Evolutionary conservation across 1,140 invertebrate species (phyloP).

Genomic region (Aphelenchoides besseyi): DNA sequence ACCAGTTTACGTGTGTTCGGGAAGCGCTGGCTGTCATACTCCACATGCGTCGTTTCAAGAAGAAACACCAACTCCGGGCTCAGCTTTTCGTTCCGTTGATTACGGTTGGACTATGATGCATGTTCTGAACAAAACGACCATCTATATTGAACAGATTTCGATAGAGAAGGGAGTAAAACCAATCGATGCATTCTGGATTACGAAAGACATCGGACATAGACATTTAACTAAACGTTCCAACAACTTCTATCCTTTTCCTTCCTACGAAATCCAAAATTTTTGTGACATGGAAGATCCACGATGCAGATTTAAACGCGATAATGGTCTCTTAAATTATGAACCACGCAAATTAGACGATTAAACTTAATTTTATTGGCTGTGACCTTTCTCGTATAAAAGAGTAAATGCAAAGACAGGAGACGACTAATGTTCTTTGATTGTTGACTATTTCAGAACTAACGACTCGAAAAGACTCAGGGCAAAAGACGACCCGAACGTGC

Average conservation of each 20-base stretch:
- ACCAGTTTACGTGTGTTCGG: constrained; percentile 85
- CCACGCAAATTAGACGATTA: too few species aligned
- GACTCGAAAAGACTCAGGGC: too few species aligned
- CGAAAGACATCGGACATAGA: neutral
- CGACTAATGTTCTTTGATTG: too few species aligned
- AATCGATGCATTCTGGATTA: constrained; percentile 17
- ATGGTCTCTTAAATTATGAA: neutral
- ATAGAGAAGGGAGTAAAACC: neutral
- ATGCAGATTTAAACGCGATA: neutral
- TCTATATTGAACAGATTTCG: constrained; percentile 25
- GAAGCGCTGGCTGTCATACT: constrained; percentile 61
- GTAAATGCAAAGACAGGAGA: too few species aligned
- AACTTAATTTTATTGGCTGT: too few species aligned
- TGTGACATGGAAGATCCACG: constrained; percentile 2
- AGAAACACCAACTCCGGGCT: constrained; percentile 5
- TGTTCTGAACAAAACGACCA: constrained; percentile 14
- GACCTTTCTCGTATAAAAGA: too few species aligned
- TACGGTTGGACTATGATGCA: constrained; percentile 19
- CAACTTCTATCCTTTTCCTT: neutral
- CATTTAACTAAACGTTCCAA: neutral
- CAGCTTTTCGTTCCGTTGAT: constrained; percentile 9
- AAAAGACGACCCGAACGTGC: neutral
- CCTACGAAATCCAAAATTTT: neutral
- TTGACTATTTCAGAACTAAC: too few species aligned
- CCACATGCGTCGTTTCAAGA: constrained; percentile 9